Base-by-base conservation (phyloP, 2,888 invertebrate genomes). In the Rosalia funebris region DNA sequence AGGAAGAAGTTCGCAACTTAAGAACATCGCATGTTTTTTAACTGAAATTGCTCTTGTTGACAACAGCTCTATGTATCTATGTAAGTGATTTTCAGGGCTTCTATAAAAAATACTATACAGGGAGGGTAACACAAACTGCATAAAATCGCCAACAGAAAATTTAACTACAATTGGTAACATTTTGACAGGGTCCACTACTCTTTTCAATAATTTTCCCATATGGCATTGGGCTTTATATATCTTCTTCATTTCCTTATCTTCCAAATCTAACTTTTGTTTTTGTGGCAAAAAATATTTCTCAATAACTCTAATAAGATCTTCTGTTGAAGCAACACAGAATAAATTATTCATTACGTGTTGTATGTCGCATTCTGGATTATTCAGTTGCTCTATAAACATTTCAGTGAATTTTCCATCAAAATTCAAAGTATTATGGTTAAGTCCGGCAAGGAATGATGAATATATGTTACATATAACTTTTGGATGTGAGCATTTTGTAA, bases 61-160 rank as follows among this genome's bases (percentile, higher is more conserved):
- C 36, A 71, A 50, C 34, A 44, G 14, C 39, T 66, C 56, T 7
- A 69, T 48, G 14, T 58, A 56, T n/a, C 52, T 19, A 9, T 31
- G 31, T 1, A 64, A 39, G 32, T 32, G 10, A 7, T 62, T 48
- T 57, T 71, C 71, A n/a, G 57, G 60, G 4, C 62, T 47, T 47
- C 57, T 55, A 16, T 63, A 64, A 41, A 68, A 48, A 9, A 62
- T 41, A 32, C 65, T 67, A 48, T 68, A 70, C 1, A 71, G 54
- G 5, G 68, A 57, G 1, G 39, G 44, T 19, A 65, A 14, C 11
- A 63, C 57, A 15, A 54, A 39, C 10, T 63, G 61, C 11, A 70
- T 54, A 41, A 64, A 69, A 34, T 69, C 68, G 7, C 65, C 68
- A 20, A 55, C 50, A 32, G 66, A 71, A 47, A 63, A 63, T 7